phyloP scores from a whole-genome alignment of 2,113 vertebrate genomes.

The Oncorhynchus clarkii region DNA sequence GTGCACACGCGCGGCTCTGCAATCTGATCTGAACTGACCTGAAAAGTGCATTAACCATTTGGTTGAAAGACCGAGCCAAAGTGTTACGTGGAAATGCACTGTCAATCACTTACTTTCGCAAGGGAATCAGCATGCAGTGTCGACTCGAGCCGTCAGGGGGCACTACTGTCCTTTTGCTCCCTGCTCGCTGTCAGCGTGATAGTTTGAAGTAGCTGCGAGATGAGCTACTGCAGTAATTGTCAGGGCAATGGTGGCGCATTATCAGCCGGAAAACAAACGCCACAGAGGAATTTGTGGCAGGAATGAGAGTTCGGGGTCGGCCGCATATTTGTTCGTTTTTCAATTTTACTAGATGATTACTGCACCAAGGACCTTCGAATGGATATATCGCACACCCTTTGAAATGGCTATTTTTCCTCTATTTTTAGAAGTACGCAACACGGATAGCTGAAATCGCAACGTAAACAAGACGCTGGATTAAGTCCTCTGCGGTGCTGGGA shows the following conservation, averaged over 20 bases:
- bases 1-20: too few relatives aligned
- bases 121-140: too few relatives aligned
- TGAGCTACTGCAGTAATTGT: conserved; percentile 6
- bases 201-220: too few relatives aligned
- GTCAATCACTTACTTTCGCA: too few relatives aligned
- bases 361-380: neutral
- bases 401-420: neutral
- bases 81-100: too few relatives aligned
- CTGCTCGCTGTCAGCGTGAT: too few relatives aligned
- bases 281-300: conserved; percentile 1
- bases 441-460: conserved; percentile 10
- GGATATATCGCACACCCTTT: conserved; percentile 1
- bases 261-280: neutral
- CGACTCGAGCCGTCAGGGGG: too few relatives aligned
- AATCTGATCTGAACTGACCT: too few relatives aligned
- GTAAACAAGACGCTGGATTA: conserved; percentile 33
- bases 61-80: too few relatives aligned
- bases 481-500: neutral
- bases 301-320: neutral
- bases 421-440: conserved; percentile 9
- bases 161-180: too few relatives aligned
- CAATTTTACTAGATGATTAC: neutral
- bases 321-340: neutral
- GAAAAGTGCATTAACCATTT: too few relatives aligned
- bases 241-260: conserved; percentile 41